Evolutionary conservation across 2,797 vertebrate species (phyloP), one percentile per base, ranked within the genome.

Genomic region (Myioborus miniatus): DNA sequence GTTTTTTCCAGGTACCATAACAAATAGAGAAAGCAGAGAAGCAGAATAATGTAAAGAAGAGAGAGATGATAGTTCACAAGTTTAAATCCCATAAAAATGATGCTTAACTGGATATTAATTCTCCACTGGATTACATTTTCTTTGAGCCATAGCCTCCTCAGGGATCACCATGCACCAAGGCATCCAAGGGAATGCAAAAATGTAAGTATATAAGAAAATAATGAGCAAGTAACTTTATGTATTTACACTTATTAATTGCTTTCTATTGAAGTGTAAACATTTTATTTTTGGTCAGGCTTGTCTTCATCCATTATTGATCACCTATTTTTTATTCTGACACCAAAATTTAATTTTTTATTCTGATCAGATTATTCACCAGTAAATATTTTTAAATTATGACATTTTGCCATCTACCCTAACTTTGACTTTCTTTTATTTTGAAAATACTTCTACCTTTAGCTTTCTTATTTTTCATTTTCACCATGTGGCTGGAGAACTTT

Each of bases 81-180:
- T 96, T 85, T 94, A 93, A 96, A 96, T 93, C 67, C 84, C 83
- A 95, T 49, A 90, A 89, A 91, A 91, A 82, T 50, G 68, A 62
- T 75, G 56, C 65, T 96, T 94, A 72, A 85, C 82, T 91, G 64
- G 14, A 50, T 75, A 74, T 59, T 83, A 63, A 53, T 44, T 84
- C 88, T 87, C 85, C 82, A 8, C 43, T 93, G 80, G 23, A n/a
- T 82, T 63, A 41, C 9, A 53, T 58, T 41, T 83, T 24, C 70
- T 79, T 78, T 80, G 83, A 82, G 52, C 64, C 88, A 19, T 71
- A 87, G 65, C 65, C 65, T 32, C 74, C 77, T 93, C 94, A 91
- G 91, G 77, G 53, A 89, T 86, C 83, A 87, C 77, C 89, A 16
- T 34, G 74, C 49, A 32, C 53, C 37, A 62, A 56, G 56, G 53